These are phyloP conservation scores for Poeciliopsis turneri DNA, from an alignment of 2,797 vertebrate species.

Conservation along the genomic window DNA sequence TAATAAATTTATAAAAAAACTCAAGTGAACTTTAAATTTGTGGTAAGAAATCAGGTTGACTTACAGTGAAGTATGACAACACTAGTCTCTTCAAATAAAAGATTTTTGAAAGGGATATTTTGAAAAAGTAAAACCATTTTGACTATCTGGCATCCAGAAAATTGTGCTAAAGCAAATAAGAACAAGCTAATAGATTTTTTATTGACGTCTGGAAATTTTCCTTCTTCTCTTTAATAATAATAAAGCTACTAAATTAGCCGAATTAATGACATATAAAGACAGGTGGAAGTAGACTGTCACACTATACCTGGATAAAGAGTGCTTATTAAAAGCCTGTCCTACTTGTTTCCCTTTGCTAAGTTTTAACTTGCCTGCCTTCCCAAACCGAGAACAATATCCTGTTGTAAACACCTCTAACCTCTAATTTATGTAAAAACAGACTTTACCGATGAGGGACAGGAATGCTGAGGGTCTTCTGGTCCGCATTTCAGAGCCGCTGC, in stretches of 20 bases:
- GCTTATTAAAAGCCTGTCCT: not conserved
- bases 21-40: not conserved
- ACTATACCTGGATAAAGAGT: not conserved
- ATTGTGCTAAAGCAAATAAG: not conserved
- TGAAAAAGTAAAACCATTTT: not conserved
- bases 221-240: not conserved
- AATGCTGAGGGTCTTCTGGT: slow-evolving; percentile 35
- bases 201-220: not conserved
- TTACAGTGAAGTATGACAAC: not conserved
- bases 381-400: not conserved
- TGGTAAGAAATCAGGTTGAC: not conserved
- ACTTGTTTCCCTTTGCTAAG: not conserved
- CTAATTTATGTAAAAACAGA: not conserved
- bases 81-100: not conserved
- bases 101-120: not conserved
- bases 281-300: not conserved
- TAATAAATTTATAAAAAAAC: not conserved
- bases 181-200: not conserved
- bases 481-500: slow-evolving; percentile 38
- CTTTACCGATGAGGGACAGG: slow-evolving; percentile 57
- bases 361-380: not conserved
- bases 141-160: not conserved
- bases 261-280: not conserved
- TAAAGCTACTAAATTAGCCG: not conserved
- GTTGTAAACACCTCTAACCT: not conserved